A percentile compares a stretch with the other conserved stretches of the same genome.
Conservation (phyloP, 1,140 invertebrate genomes). For the Ylistrum balloti region DNA sequence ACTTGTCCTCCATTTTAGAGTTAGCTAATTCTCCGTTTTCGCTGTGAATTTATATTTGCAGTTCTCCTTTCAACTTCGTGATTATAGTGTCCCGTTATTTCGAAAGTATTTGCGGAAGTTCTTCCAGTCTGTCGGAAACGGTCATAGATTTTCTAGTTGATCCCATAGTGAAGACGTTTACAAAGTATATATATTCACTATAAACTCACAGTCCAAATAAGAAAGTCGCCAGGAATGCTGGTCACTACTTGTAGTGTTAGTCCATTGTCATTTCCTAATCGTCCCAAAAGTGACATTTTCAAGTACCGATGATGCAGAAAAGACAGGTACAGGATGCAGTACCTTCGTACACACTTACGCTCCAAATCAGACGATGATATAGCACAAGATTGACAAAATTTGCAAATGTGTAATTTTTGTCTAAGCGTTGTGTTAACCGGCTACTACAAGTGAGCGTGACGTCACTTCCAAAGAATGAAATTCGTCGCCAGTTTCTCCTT, state of each 20-base stretch:
- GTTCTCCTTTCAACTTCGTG: neutral
- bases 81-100: neutral
- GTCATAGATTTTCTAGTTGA: neutral
- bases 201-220: too few species aligned
- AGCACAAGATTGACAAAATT: neutral
- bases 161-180: neutral
- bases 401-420: neutral
- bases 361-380: neutral
- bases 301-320: neutral
- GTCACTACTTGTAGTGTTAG: neutral
- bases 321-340: neutral
- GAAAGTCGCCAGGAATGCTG: neutral
- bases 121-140: neutral
- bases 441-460: neutral
- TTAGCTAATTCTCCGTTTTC: neutral
- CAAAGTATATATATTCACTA: too few species aligned
- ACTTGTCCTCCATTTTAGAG: neutral
- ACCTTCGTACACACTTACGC: neutral
- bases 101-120: neutral
- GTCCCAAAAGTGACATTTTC: neutral
- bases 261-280: neutral
- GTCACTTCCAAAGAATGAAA: too few species aligned
- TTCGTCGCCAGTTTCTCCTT: too few species aligned
- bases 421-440: neutral
- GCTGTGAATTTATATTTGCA: neutral